Percentiles rank a stretch among this genome's conserved stretches.
These are phyloP conservation scores for Automeris io DNA, from an alignment of 2,888 invertebrate genomes.

Conservation along the genomic window DNA sequence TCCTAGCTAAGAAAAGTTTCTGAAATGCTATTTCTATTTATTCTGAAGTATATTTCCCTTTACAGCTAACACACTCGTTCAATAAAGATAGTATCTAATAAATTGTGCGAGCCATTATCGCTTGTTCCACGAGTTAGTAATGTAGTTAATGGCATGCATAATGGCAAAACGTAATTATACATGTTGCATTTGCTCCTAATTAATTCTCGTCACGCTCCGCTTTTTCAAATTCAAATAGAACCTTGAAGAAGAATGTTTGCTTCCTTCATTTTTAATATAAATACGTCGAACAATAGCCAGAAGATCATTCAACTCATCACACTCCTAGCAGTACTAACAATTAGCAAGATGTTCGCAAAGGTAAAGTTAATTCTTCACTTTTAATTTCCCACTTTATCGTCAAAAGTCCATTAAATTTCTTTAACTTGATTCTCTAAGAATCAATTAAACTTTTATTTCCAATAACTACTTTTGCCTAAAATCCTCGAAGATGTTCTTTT, in stretches of 20 bases:
- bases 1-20: conserved; percentile 17
- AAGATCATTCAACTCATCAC: conserved; percentile 44
- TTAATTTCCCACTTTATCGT: too few species aligned
- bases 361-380: conserved; percentile 30
- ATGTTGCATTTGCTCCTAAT: conserved; percentile 33
- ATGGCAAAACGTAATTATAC: conserved; percentile 20
- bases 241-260: conserved; percentile 44
- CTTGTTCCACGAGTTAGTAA: conserved; percentile 8
- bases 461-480: too few species aligned
- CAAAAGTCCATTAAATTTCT: too few species aligned
- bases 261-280: conserved; percentile 50
- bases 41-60: too few species aligned
- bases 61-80: conserved; percentile 19
- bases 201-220: conserved; percentile 51
- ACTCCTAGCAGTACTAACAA: conserved; percentile 36
- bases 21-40: too few species aligned
- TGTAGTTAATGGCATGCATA: conserved; percentile 12
- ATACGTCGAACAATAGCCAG: conserved; percentile 43
- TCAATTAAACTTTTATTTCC: too few species aligned
- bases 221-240: conserved; percentile 43
- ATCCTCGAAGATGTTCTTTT: too few species aligned
- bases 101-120: conserved; percentile 7
- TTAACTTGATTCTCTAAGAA: too few species aligned
- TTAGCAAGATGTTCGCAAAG: conserved; percentile 50
- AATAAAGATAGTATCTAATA: conserved; percentile 17